These are phyloP conservation scores for Dendrocopos noguchii DNA, from an alignment of 2,113 vertebrate species.

Conservation along the genomic window DNA sequence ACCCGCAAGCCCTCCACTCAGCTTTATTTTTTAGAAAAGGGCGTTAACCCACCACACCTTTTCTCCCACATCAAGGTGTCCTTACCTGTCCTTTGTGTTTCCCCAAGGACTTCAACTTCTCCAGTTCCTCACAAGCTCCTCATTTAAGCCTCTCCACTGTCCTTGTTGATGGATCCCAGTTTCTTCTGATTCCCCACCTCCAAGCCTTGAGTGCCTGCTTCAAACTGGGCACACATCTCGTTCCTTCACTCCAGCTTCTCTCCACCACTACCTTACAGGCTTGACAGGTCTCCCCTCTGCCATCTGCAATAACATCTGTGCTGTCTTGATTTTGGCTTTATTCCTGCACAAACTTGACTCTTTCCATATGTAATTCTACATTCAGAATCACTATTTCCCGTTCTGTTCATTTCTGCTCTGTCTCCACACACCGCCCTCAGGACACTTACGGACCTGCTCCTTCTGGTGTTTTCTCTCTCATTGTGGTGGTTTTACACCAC, in stretches of 20 bases:
- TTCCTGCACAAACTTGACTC: background rate
- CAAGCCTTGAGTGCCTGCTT: background rate
- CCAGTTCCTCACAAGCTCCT: background rate
- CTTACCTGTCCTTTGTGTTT: background rate
- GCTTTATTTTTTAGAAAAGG: too few species aligned
- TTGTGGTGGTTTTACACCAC: too few species aligned
- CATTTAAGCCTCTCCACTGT: background rate
- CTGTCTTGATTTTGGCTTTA: background rate
- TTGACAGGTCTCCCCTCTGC: background rate
- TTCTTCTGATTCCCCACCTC: background rate
- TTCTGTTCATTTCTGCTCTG: background rate
- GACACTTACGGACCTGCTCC: background rate
- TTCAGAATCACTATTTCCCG: background rate
- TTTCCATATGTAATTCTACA: background rate
- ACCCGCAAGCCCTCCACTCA: too few species aligned
- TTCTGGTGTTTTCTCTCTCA: background rate
- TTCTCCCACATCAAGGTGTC: background rate
- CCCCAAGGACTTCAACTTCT: background rate
- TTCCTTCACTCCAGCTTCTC: background rate
- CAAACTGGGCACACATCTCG: background rate
- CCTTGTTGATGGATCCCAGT: rapidly evolving
- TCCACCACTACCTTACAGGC: background rate
- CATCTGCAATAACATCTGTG: background rate
- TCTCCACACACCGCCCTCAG: background rate
- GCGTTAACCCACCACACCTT: background rate